Evolutionary conservation across 2,888 invertebrate genomes (phyloP).

Genomic region (Catocala nupta): DNA sequence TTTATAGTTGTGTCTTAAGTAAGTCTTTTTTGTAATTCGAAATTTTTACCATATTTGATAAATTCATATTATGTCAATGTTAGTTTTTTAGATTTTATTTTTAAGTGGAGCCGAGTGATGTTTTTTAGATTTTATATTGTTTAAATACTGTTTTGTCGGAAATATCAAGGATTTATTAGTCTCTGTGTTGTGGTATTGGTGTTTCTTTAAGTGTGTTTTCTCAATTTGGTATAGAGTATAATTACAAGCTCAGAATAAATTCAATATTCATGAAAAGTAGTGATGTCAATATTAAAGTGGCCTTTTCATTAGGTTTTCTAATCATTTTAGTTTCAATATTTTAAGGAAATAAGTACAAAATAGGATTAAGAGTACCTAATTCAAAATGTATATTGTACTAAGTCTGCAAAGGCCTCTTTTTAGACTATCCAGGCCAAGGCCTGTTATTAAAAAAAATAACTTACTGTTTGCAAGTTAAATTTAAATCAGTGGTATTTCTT

Average conservation of each 20-base stretch:
- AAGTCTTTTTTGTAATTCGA: slow-evolving; percentile 17
- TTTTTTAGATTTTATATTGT: slow-evolving; percentile 7
- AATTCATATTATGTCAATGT: slow-evolving; percentile 35
- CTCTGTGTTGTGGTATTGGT: slow-evolving; percentile 13
- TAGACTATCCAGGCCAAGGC: not conserved
- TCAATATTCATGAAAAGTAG: too few relatives aligned
- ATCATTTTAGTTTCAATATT: too few relatives aligned
- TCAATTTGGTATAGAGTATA: too few relatives aligned
- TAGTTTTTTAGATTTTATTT: slow-evolving; percentile 22
- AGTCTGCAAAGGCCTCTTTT: not conserved
- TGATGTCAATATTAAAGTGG: too few relatives aligned
- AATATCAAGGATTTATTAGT: slow-evolving; percentile 4
- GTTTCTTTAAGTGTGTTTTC: not conserved
- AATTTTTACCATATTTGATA: slow-evolving; percentile 20
- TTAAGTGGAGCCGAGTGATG: slow-evolving; percentile 24
- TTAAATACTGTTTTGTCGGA: slow-evolving; percentile 6
- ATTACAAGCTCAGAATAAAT: too few relatives aligned
- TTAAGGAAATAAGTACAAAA: slow-evolving; percentile 54
- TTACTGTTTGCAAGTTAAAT: too few relatives aligned
- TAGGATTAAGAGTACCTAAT: slow-evolving; percentile 39
- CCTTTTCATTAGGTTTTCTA: too few relatives aligned
- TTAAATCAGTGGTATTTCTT: too few relatives aligned
- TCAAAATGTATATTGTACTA: slow-evolving; percentile 17
- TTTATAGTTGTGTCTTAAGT: slow-evolving; percentile 2
- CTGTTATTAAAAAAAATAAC: too few relatives aligned